Percentiles rank a stretch among this genome's conserved stretches.
phyloP scores from a whole-genome alignment of 2,888 invertebrate species.

The Mellilla xanthometata region DNA sequence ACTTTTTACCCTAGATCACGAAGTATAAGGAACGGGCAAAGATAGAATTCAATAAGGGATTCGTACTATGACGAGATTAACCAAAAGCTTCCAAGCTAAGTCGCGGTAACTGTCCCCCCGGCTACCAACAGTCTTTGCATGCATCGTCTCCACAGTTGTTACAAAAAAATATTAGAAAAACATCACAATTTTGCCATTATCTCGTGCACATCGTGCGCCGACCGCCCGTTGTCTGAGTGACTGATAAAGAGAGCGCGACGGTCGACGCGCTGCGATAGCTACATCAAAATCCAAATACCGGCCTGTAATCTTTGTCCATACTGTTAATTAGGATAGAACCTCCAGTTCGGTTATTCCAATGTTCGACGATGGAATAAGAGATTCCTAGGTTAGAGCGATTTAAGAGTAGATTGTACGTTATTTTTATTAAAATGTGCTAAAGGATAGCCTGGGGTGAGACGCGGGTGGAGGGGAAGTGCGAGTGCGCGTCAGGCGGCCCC shows the following conservation, averaged over 20 bases:
- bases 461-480: conserved; percentile 43
- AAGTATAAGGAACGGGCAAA: no score
- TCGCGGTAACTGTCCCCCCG: conserved; percentile 18
- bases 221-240: conserved; percentile 52
- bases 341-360: conserved; percentile 72
- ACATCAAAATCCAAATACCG: conserved; percentile 54
- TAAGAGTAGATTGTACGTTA: conserved; percentile 74
- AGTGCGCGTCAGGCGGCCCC: conserved; percentile 45
- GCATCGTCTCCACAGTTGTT: conserved; percentile 34
- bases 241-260: conserved; percentile 75
- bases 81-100: no score
- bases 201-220: conserved; percentile 60
- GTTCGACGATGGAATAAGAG: conserved; percentile 74
- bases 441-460: conserved; percentile 46
- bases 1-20: no score
- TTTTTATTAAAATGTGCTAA: conserved; percentile 70
- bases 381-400: conserved; percentile 78
- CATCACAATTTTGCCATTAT: conserved; percentile 81
- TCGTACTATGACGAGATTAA: no score
- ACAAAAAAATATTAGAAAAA: conserved; percentile 64
- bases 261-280: conserved; percentile 61
- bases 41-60: no score
- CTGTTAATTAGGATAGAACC: conserved; percentile 70
- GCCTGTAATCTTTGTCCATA: conserved; percentile 76
- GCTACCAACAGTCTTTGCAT: conserved; percentile 24